Evolutionary conservation across 2,888 invertebrate genomes (phyloP), one percentile per base, ranked within the genome.

Genomic region (Drosophila borborema): DNA sequence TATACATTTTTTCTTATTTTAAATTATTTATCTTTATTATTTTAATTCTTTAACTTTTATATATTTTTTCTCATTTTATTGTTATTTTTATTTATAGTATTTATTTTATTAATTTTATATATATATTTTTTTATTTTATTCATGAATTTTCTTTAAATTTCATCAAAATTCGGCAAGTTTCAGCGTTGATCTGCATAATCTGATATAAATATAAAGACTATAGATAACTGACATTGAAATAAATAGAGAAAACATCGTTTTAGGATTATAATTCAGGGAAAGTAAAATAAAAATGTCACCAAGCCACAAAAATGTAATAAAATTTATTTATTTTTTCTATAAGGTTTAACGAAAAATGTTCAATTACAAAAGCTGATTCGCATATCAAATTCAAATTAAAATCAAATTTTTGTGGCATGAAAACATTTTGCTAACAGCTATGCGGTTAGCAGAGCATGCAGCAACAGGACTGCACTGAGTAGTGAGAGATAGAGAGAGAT

Each of bases 341-440:
- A 54, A 67, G 49, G 59, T 36, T 12, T 46, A 31, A 64, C 28
- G 60, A 59, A 53, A 61, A 64, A 75, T 67, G 48, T 75, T 60
- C 28, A 41, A 59, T 76, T 75, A 61, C 68, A 63, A 72, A 66
- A 53, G 54, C 48, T 18, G 20, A 41, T 72, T 63, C 49, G 51
- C 56, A 61, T 61, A 72, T 20, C 63, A 72, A 80, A 67, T 82
- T 76, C 62, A 72, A 79, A 83, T 81, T 79, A 65, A 81, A 86
- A 81, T 78, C 68, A 81, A 75, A 82, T 80, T 78, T 73, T 73
- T 78, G 72, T 64, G 60, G 61, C 34, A 66, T 60, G 36, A 49
- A 68, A 63, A 70, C 54, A 72, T 67, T 75, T 80, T 55, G 58
- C 69, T 71, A 64, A 51, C 65, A 43, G 16, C 23, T 10, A n/a